These are phyloP conservation scores for Podiceps cristatus DNA, from an alignment of 2,113 vertebrate species.

Conservation along the genomic window DNA sequence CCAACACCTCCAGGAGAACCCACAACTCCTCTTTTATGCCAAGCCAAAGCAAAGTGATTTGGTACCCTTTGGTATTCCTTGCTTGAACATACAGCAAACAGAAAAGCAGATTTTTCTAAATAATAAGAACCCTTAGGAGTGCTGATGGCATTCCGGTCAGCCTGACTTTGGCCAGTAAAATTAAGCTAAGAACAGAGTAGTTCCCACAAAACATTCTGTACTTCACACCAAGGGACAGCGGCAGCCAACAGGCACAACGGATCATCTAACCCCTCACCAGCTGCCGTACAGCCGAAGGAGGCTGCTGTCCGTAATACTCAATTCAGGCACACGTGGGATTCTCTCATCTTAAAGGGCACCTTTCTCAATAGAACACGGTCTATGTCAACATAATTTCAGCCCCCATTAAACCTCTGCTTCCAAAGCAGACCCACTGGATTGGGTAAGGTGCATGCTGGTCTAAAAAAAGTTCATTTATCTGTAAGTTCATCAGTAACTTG, in stretches of 20 bases:
- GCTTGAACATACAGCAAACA: neutral
- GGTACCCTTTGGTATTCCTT: neutral
- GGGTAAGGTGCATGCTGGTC: too few species aligned
- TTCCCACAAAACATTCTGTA: neutral
- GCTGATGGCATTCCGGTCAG: neutral
- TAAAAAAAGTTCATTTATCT: neutral
- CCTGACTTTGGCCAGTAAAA: neutral
- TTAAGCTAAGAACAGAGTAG: neutral
- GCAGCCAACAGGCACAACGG: neutral
- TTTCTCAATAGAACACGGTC: neutral
- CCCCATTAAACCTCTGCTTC: neutral
- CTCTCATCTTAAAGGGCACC: neutral
- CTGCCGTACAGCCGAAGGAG: neutral
- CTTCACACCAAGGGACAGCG: neutral
- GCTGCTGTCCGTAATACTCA: neutral
- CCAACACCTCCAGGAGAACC: neutral
- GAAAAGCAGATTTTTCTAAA: neutral
- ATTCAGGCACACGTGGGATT: neutral
- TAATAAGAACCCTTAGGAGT: rapidly evolving
- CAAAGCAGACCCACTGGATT: neutral
- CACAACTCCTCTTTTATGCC: neutral
- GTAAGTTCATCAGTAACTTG: neutral
- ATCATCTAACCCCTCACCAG: neutral
- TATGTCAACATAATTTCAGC: rapidly evolving
- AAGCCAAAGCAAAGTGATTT: neutral